phyloP scores from a whole-genome alignment of 2,113 vertebrate species.

The Astur gentilis region DNA sequence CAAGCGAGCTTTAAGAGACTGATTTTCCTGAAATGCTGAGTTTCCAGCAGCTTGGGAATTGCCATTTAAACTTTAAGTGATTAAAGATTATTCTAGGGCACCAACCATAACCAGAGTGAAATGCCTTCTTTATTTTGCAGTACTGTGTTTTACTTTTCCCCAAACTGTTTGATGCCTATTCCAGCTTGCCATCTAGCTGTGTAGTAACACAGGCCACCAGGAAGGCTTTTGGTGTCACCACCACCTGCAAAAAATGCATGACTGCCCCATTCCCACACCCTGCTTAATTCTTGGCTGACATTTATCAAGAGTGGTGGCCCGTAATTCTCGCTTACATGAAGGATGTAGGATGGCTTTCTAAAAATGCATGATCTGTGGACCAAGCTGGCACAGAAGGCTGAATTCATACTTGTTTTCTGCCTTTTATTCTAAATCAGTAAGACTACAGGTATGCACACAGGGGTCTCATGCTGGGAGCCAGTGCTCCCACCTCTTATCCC shows the following conservation, averaged over 20 bases:
- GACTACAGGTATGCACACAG: background rate
- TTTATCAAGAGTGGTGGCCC: background rate
- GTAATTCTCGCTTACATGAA: background rate
- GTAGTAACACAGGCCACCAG: fast-evolving
- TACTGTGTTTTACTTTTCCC: background rate
- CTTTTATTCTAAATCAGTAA: background rate
- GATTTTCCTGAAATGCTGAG: background rate
- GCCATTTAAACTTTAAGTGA: background rate
- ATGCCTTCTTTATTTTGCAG: background rate
- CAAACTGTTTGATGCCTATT: background rate
- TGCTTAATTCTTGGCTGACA: background rate
- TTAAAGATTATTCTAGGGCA: background rate
- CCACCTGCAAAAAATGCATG: background rate
- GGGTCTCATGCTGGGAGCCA: background rate
- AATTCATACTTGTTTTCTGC: background rate
- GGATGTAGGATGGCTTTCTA: background rate
- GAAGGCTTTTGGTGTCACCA: background rate
- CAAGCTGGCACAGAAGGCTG: background rate
- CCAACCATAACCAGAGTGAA: background rate
- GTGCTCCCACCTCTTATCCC: background rate
- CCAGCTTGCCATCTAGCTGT: background rate
- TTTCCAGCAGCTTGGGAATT: background rate
- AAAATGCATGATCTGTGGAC: background rate
- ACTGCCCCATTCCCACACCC: background rate
- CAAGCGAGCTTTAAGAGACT: background rate